phyloP scores from a whole-genome alignment of 2,888 invertebrate genomes.

The Linnaemya tessellans region DNA sequence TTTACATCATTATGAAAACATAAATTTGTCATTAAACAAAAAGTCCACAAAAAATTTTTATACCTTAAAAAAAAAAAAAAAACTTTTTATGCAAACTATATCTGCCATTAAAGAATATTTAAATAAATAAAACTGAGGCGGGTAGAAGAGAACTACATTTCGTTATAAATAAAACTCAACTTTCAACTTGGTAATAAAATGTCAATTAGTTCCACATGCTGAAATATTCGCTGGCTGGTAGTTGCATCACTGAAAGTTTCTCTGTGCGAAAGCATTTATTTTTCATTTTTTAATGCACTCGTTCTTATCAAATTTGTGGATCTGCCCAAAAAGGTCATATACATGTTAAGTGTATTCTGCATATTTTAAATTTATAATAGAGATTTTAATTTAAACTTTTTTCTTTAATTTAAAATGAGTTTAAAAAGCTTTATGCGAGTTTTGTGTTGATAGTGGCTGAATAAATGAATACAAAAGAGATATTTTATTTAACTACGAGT shows the following conservation, averaged over 20 bases:
- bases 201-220: slow-evolving; percentile 68
- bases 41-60: background rate
- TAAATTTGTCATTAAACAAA: slow-evolving; percentile 48
- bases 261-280: too few relatives aligned
- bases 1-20: slow-evolving; percentile 56
- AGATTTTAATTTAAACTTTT: slow-evolving; percentile 21
- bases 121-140: slow-evolving; percentile 5
- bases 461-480: background rate
- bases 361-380: slow-evolving; percentile 18
- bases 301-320: slow-evolving; percentile 23
- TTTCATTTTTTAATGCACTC: slow-evolving; percentile 33
- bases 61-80: background rate
- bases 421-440: slow-evolving; percentile 3
- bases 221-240: slow-evolving; percentile 12
- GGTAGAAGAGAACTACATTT: slow-evolving; percentile 10
- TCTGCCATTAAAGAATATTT: slow-evolving; percentile 24
- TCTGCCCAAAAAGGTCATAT: slow-evolving; percentile 29
- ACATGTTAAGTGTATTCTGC: slow-evolving; percentile 25
- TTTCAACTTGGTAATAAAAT: slow-evolving; percentile 65
- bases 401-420: slow-evolving; percentile 2
- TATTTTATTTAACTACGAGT: too few relatives aligned
- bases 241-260: slow-evolving; percentile 47
- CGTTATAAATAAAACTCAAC: slow-evolving; percentile 42
- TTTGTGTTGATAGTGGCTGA: background rate
- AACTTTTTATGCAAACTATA: slow-evolving; percentile 23